A percentile compares a stretch with the other conserved stretches of the same genome.
Evolutionary conservation across 2,113 vertebrate genomes (phyloP).

Genomic region (Malaclemys terrapin): DNA sequence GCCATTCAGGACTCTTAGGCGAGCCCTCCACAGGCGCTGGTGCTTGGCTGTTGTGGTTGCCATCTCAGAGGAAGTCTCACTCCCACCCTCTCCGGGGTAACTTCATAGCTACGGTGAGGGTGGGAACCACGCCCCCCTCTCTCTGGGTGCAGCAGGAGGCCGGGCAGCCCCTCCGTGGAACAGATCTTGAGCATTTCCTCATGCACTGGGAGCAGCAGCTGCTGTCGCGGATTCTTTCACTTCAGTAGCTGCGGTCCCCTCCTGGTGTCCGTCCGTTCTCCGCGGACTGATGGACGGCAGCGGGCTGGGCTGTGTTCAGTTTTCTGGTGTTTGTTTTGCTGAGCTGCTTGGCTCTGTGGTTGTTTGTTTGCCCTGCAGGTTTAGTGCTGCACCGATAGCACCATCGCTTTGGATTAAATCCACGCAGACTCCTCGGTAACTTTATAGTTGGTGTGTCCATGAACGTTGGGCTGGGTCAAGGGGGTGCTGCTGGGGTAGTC

Average conservation of each 20-base stretch:
- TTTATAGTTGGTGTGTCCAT: background rate
- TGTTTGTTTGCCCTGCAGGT: rapidly evolving
- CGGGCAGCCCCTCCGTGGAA: background rate
- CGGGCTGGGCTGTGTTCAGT: background rate
- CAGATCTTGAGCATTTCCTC: background rate
- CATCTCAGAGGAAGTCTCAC: background rate
- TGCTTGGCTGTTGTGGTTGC: background rate
- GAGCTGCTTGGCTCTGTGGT: background rate
- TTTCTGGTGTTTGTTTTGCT: background rate
- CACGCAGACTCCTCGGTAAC: background rate
- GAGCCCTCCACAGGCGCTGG: background rate
- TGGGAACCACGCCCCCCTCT: background rate
- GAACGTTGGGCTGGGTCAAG: background rate
- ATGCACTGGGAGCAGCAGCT: background rate
- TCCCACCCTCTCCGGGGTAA: background rate
- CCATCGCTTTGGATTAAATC: background rate
- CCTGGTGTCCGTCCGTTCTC: background rate
- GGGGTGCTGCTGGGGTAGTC: background rate
- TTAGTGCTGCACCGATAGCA: background rate
- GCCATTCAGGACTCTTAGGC: rapidly evolving
- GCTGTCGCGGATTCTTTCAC: background rate
- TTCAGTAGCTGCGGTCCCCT: background rate
- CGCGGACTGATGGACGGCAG: rapidly evolving
- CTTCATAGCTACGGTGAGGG: background rate
- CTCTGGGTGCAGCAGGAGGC: background rate